phyloP scores from a whole-genome alignment of 2,888 invertebrate species.

The Balanococcus diminutus region DNA sequence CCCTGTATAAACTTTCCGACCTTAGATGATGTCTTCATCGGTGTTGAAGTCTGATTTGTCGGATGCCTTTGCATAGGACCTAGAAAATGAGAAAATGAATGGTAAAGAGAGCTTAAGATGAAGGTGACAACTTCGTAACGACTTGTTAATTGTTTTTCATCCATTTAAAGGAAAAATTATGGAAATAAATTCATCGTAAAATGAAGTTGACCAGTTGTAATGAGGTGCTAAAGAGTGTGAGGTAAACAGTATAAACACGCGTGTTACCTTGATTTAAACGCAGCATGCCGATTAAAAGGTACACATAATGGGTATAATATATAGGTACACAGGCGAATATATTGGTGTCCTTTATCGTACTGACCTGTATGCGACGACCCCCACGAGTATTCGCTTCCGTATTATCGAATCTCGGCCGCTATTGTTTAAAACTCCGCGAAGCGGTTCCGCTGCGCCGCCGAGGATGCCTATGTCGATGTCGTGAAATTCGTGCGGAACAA shows the following conservation, averaged over 20 bases:
- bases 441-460: not conserved
- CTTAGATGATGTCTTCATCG: too few species aligned
- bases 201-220: not conserved
- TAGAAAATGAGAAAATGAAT: too few species aligned
- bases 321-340: not conserved
- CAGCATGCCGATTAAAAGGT: not conserved
- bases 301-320: not conserved
- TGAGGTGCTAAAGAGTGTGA: not conserved
- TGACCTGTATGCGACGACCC: conserved; percentile 23
- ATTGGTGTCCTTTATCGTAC: conserved; percentile 2
- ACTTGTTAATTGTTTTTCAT: not conserved
- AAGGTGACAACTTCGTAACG: too few species aligned
- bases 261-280: not conserved
- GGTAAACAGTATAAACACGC: not conserved
- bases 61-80: too few species aligned
- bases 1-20: too few species aligned
- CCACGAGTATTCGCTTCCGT: not conserved
- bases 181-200: not conserved
- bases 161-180: not conserved
- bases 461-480: not conserved
- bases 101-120: too few species aligned
- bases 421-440: not conserved
- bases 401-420: not conserved
- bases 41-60: too few species aligned
- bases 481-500: not conserved